Evolutionary conservation across 2,797 vertebrate species (phyloP).

Genomic region (Buphagus erythrorhynchus): DNA sequence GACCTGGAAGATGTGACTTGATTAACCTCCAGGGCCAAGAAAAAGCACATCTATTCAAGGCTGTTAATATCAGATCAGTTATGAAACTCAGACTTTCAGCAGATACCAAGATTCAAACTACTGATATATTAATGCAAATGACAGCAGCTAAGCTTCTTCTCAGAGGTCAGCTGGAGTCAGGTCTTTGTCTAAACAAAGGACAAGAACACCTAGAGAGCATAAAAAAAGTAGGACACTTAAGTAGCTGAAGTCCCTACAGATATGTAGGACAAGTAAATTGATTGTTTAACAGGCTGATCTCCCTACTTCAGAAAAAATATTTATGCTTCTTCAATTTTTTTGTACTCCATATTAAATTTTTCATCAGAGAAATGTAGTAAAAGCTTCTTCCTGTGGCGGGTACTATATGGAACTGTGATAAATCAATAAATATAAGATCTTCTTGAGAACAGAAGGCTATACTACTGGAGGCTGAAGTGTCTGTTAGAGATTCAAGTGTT

Average conservation of each 20-base stretch:
- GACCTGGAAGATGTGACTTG: background rate
- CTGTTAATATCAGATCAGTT: background rate
- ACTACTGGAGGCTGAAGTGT: background rate
- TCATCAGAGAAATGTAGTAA: background rate
- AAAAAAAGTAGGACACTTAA: background rate
- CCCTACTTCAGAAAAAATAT: background rate
- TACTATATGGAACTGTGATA: background rate
- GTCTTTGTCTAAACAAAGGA: background rate
- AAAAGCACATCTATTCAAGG: background rate
- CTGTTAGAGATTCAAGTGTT: conserved; percentile 14
- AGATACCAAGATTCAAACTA: background rate
- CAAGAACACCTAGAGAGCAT: background rate
- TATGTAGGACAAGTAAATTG: background rate
- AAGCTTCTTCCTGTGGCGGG: background rate
- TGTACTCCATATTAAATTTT: background rate
- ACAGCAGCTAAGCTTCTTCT: background rate
- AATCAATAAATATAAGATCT: background rate
- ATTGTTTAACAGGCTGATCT: background rate
- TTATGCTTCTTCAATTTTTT: background rate
- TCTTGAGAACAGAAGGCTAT: background rate
- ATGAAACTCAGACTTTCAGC: background rate
- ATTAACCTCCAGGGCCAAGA: background rate
- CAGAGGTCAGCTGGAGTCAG: background rate
- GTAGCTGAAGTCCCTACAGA: background rate
- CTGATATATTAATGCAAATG: background rate